These are phyloP conservation scores for Toxonevra muliebris DNA, from an alignment of 2,888 invertebrate species.

Conservation along the genomic window DNA sequence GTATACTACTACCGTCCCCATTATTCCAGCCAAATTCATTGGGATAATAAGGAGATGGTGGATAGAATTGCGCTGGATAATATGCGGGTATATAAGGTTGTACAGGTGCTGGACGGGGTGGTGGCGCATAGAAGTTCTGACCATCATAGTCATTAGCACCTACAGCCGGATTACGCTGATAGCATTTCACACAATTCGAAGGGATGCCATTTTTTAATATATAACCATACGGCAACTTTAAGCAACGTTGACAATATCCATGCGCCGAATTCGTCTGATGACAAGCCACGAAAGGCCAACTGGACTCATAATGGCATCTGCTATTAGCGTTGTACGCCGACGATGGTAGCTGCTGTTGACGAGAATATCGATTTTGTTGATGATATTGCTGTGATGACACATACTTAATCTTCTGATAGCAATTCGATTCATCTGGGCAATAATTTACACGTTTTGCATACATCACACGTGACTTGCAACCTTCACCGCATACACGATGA, in stretches of 20 bases:
- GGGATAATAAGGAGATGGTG: not conserved
- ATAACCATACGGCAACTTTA: conserved; percentile 43
- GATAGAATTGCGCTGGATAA: conserved; percentile 32
- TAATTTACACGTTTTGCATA: conserved; percentile 47
- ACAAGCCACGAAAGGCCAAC: conserved; percentile 51
- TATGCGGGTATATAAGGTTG: not conserved
- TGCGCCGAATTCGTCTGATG: not conserved
- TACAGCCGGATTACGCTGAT: not conserved
- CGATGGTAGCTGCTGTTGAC: not conserved
- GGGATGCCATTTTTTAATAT: conserved; percentile 48
- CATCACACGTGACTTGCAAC: conserved; percentile 57
- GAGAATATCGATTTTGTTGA: not conserved
- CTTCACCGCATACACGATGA: conserved; percentile 55
- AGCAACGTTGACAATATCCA: conserved; percentile 43
- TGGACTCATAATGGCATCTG: conserved; percentile 37
- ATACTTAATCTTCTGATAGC: conserved; percentile 50
- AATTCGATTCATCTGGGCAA: conserved; percentile 43
- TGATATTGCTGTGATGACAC: conserved; percentile 42
- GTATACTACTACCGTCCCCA: too few relatives aligned
- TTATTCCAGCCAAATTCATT: not conserved
- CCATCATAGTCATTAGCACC: not conserved
- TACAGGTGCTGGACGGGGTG: too few relatives aligned
- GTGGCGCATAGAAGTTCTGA: not conserved
- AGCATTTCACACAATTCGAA: conserved; percentile 42
- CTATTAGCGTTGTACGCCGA: not conserved